These are phyloP conservation scores for Microcebus lehilahytsara DNA, from an alignment of 2,113 vertebrate species.

Conservation along the genomic window DNA sequence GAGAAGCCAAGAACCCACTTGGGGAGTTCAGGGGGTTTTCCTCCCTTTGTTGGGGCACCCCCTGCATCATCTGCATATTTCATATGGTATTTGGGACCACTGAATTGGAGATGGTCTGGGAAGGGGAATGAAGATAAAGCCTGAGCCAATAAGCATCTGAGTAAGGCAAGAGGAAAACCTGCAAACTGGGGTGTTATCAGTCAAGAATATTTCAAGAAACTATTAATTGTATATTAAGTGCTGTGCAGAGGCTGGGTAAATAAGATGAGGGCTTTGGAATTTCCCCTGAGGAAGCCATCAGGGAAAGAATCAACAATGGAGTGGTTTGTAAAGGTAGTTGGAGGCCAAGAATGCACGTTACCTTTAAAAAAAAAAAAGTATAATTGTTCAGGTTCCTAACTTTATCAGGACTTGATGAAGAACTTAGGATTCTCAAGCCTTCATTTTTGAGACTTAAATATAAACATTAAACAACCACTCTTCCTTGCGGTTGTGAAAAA, in stretches of 20 bases:
- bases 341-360: background rate
- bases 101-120: background rate
- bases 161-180: background rate
- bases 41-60: too few species aligned
- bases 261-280: background rate
- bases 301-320: background rate
- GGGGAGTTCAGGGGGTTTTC: too few species aligned
- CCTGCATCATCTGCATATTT: background rate
- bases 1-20: too few species aligned
- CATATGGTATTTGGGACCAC: background rate
- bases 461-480: background rate
- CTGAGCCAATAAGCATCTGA: background rate
- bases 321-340: background rate
- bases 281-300: background rate
- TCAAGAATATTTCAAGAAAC: background rate
- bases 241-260: background rate
- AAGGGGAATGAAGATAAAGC: background rate
- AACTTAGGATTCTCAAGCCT: background rate
- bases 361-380: background rate
- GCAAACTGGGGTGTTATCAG: background rate
- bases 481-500: background rate
- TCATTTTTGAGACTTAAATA: background rate
- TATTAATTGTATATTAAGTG: background rate
- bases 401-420: background rate
- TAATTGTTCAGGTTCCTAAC: background rate